Base-by-base conservation (phyloP, 2,888 invertebrate genomes). In the Arge pagana region DNA sequence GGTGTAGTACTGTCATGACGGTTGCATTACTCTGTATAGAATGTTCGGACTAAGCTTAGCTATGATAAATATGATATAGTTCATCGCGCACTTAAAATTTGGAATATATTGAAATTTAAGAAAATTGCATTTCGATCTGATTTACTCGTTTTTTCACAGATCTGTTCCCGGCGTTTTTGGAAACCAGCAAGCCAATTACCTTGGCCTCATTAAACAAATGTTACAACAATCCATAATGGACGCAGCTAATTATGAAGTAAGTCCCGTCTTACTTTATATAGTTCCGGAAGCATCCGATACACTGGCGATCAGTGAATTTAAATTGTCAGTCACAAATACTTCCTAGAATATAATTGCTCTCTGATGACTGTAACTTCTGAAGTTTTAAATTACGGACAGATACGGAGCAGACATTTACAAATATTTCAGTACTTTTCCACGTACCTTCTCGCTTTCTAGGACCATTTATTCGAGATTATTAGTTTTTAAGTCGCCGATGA, bases 111-210 rank as follows among this genome's bases (percentile, higher is more conserved):
- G n/a, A n/a, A n/a, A n/a, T n/a, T n/a, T n/a, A n/a, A n/a, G n/a
- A n/a, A n/a, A n/a, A n/a, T n/a, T n/a, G n/a, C n/a, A n/a, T n/a
- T 11, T 33, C 1, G 11, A 11, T 40, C 7, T 33, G 6, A 23
- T 50, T 52, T 40, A 30, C 70, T 50, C 3, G 13, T 16, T 39
- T 26, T 49, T 55, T 57, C 74, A 57, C 76, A 91, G 91, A 60
- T 87, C 93, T 64, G 95, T 97, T 26, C 98, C 99, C 18, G 93
- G 95, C 28, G 90, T 98, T 48, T 99, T 99, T 82, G 99, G 98
- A 30, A 94, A 93, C 75, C 91, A 94, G 71, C 96, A 98, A 75
- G 83, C 85, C 57, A 89, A 93, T 71, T 95, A 96, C 77, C 77
- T 98, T 60, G 90, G 91, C 66, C 83, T 95, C 26, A 97, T 99